A percentile compares a stretch with the other conserved stretches of the same genome.
Conservation (phyloP, 2,888 invertebrate species). For the Elysia crispata region DNA sequence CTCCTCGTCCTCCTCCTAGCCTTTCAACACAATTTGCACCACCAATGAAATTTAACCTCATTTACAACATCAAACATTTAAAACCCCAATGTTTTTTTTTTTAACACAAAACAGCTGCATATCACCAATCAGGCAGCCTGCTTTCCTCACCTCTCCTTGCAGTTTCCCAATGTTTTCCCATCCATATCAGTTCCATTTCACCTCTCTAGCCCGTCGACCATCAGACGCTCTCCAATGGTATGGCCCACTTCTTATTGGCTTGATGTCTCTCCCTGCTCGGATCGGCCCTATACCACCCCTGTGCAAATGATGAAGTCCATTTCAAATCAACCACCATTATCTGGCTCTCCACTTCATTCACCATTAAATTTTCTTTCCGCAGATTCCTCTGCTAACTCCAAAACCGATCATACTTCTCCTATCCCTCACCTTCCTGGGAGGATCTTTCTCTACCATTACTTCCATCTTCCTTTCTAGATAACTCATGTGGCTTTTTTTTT, state of each 20-base stretch:
- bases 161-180: slow-evolving; percentile 11
- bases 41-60: too few relatives aligned
- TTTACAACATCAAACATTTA: too few relatives aligned
- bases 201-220: slow-evolving; percentile 42
- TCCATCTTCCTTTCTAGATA: too few relatives aligned
- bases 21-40: too few relatives aligned
- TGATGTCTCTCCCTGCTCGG: slow-evolving; percentile 37
- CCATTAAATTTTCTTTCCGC: background rate
- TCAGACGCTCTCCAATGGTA: slow-evolving; percentile 44
- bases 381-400: background rate
- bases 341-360: slow-evolving; percentile 17
- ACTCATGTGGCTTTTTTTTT: too few relatives aligned
- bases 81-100: too few relatives aligned
- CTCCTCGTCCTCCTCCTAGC: too few relatives aligned
- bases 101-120: too few relatives aligned
- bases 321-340: slow-evolving; percentile 42
- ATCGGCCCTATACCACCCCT: slow-evolving; percentile 41
- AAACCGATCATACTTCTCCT: too few relatives aligned
- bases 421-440: too few relatives aligned
- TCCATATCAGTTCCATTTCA: slow-evolving; percentile 47
- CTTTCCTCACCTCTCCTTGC: slow-evolving; percentile 46
- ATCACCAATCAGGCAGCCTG: too few relatives aligned
- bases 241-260: slow-evolving; percentile 37
- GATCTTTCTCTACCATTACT: too few relatives aligned
- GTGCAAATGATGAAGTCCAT: slow-evolving; percentile 39